A percentile compares a stretch with the other conserved stretches of the same genome.
phyloP scores from a whole-genome alignment of 2,113 vertebrate genomes.

The Meleagris gallopavo region DNA sequence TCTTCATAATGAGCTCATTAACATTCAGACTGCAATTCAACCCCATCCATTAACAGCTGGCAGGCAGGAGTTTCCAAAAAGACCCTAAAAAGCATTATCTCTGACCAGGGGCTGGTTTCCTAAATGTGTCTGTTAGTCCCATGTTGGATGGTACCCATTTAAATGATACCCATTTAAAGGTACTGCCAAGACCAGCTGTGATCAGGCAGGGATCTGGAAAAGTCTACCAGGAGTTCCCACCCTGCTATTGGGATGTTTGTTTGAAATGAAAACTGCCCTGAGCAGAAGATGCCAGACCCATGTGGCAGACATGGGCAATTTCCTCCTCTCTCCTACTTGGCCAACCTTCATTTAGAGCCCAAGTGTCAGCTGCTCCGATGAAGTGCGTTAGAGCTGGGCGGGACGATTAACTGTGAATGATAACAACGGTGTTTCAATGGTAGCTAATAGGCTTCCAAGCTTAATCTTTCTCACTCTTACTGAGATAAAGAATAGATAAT shows the following conservation, averaged over 20 bases:
- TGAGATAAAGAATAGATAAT: constrained; percentile 40
- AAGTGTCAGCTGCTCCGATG: constrained; percentile 43
- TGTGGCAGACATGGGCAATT: neutral
- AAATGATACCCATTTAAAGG: neutral
- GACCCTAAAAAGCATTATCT: constrained; percentile 28
- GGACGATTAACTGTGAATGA: constrained; percentile 50
- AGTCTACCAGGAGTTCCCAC: neutral
- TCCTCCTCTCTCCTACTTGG: neutral
- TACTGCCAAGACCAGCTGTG: neutral
- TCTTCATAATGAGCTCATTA: constrained; percentile 69
- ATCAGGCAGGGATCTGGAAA: neutral
- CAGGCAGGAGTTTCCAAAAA: constrained; percentile 46
- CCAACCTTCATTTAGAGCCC: neutral
- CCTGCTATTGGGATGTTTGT: neutral
- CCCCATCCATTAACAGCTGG: constrained; percentile 65
- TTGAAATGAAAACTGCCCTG: neutral
- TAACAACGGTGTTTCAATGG: constrained; percentile 42
- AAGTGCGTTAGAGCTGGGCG: neutral
- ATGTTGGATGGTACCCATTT: neutral
- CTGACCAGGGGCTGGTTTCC: constrained; percentile 13
- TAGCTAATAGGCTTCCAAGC: constrained; percentile 55
- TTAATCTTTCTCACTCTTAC: neutral
- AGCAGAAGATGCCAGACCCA: neutral
- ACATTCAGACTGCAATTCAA: constrained; percentile 53
- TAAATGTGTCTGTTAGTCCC: neutral